Base-by-base conservation (phyloP, 1,140 invertebrate species). In the Dysdera silvatica region DNA sequence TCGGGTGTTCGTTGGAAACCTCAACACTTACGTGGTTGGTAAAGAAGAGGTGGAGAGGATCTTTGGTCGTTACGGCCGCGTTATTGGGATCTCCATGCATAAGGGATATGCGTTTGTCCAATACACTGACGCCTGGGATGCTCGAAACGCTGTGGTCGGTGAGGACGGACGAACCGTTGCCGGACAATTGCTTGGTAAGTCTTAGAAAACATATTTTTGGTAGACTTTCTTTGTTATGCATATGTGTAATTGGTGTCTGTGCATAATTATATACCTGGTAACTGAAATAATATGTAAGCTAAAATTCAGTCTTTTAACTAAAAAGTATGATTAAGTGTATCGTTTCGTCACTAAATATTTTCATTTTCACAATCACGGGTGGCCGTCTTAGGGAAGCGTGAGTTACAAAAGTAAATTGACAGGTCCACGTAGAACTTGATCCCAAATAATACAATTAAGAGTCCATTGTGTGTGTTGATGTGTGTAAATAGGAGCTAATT, bases 41-140 rank as follows among this genome's bases (percentile, higher is more conserved):
- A 91, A 91, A 79, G 89, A 88, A 67, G 88, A 91, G 77, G 86
- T 92, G 48, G 88, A 91, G 73, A 80, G 84, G 67, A 89, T 91
- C 82, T 92, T 92, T 77, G 85, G 87, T 71, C 80, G 86, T 70
- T 92, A 91, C 76, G 89, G 89, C 40, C 79, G 86, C 57, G 81
- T 92, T 57, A 87, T 86, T 68, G 89, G 86, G 68, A 91, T 91
- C 71, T 91, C 89, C 66, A 90, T 91, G 88, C 89, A 92, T 77
- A 91, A 91, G 80, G 89, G 89, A 65, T 92, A 90, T 74, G 89
- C 89, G 57, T 92, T 92, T 76, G 87, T 92, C 53, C 89, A 92
- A 77, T 92, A 88, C 77, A 88, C 85, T 68, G 88, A 88, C 76
- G 87, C 87, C n/a, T 87, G 87, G 74, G 88, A 91, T 71, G 89